Base-by-base conservation (phyloP, 2,113 vertebrate genomes). In the Hypomesus transpacificus region DNA sequence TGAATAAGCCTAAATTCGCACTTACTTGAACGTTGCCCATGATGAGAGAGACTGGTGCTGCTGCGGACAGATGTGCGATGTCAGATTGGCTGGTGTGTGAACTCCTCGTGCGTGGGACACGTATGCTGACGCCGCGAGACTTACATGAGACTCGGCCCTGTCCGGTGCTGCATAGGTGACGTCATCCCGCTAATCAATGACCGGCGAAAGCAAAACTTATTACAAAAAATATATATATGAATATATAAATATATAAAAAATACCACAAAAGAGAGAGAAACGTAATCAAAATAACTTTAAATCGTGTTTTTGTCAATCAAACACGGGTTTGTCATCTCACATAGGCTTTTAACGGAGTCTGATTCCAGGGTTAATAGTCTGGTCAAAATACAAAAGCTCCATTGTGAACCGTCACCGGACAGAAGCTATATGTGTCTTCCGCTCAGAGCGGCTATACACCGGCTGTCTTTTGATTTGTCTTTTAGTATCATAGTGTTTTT, bases 1-100 rank as follows among this genome's bases (percentile, higher is more conserved):
- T 5, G 13, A 46, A 46, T 46, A 46, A 46, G 39, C 7, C 8
- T 46, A 2, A 46, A 46, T 0, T 24, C 17, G 11, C 28, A 71
- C 88, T 82, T 78, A 92, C 91, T 85, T 92, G 90, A 0, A 90
- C 86, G 89, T 92, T 92, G 31, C 91, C 91, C 91, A 92, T 92
- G 70, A 70, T 81, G 6, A 31, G 68, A 21, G 1, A 31, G 61
- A 18, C 16, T 57, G 21, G 52, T 0, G 0, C 1, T 14, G 20
- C 7, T n/a, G 24, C 4, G 1, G 11, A 1, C 28, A 22, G 21
- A 0, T 54, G 24, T 8, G 56, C 7, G 70, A 52, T 61, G 62
- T 70, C 34, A 13, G 22, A 3, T 26, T 58, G 28, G 20, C 31
- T 52, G 71, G 14, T n/a, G 68, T 2, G 13, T 56, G 57, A 20